Evolutionary conservation across 2,888 invertebrate species (phyloP).

Genomic region (Argyresthia albistria): DNA sequence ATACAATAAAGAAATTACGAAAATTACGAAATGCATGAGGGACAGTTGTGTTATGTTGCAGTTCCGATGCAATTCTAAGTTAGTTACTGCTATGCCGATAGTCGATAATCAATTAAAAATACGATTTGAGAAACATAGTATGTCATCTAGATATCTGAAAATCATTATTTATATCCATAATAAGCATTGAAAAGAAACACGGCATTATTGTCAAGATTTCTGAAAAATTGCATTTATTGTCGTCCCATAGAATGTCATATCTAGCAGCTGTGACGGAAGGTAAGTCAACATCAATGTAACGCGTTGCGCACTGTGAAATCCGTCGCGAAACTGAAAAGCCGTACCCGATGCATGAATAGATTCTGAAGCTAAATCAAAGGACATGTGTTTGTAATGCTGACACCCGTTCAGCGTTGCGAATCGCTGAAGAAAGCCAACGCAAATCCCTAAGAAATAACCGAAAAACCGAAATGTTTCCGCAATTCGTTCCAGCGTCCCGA

Average conservation of each 20-base stretch:
- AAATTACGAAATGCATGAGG: too few relatives aligned
- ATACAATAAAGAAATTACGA: too few relatives aligned
- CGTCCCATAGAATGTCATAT: constrained; percentile 29
- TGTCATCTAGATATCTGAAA: too few relatives aligned
- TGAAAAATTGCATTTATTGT: neutral
- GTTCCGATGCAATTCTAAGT: too few relatives aligned
- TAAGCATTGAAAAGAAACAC: neutral
- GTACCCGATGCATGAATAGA: constrained; percentile 45
- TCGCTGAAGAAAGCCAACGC: constrained; percentile 69
- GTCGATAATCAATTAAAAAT: too few relatives aligned
- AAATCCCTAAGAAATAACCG: constrained; percentile 73
- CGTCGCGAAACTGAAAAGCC: constrained; percentile 63
- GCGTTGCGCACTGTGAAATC: constrained; percentile 60
- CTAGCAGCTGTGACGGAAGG: constrained; percentile 70
- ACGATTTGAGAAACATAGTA: too few relatives aligned
- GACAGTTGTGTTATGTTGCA: too few relatives aligned
- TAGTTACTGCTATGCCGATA: too few relatives aligned
- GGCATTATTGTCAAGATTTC: neutral
- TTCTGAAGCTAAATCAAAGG: constrained; percentile 51
- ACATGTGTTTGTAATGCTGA: constrained; percentile 68
- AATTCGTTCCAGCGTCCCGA: constrained; percentile 59
- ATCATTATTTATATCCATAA: neutral
- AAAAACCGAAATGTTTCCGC: constrained; percentile 73
- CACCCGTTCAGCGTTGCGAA: constrained; percentile 65
- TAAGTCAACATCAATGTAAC: constrained; percentile 73